Evolutionary conservation across 2,888 invertebrate genomes (phyloP), one percentile per base, ranked within the genome.

Genomic region (Eledone cirrhosa): DNA sequence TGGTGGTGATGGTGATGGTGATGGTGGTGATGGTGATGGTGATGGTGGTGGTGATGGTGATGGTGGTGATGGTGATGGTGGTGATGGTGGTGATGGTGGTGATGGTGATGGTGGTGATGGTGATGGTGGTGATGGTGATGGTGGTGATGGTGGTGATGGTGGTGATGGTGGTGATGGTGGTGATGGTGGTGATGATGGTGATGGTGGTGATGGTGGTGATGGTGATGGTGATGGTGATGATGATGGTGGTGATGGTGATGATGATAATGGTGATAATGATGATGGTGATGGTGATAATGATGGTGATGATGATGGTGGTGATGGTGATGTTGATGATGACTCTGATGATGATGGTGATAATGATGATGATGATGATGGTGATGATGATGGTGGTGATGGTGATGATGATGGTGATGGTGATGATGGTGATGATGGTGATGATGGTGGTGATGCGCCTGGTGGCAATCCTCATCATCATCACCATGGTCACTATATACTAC

Each of bases 11-110:
- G 59, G n/a, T 59, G 59, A 59, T 59, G 59, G n/a, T 59, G 59
- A 59, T 19, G 19, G n/a, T 59, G 59, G n/a, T 59, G 59, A 59
- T 59, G 59, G n/a, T 59, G n/a, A 59, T 59, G 59, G n/a, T 59
- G 59, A 59, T 59, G 59, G n/a, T 59, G 59, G n/a, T 59, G 59
- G n/a, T 59, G 59, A 59, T 19, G 19, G n/a, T 59, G 59, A 59
- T 59, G 59, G n/a, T 59, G 59, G n/a, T 59, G 59, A 59, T 59
- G 59, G n/a, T 59, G 59, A 59, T 59, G 59, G n/a, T 59, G 59
- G n/a, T 59, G 59, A 59, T 59, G 59, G n/a, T 59, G 59, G n/a
- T 59, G 59, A 59, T 59, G 59, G n/a, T 59, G 59, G n/a, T 19
- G 19, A 59, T 59, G 59, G n/a, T 59, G 59, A 59, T 59, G 59